Percentiles rank a stretch among this genome's conserved stretches.
Conservation (phyloP, 2,888 invertebrate genomes). For the Caenorhabditis sinica region DNA sequence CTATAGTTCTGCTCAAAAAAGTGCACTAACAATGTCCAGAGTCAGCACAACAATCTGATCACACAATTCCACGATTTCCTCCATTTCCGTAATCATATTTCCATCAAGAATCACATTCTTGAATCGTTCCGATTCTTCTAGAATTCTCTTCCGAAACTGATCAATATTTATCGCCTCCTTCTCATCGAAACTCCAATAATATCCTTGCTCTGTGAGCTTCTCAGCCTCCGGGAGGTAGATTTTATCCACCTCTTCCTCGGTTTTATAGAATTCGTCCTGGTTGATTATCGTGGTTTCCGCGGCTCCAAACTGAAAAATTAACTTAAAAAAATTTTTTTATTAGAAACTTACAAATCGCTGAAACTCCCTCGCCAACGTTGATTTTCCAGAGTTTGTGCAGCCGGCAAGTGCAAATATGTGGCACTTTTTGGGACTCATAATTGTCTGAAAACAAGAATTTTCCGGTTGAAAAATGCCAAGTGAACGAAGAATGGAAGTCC, state of each 20-base stretch:
- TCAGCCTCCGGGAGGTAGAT: slow-evolving; percentile 38
- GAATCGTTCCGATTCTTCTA: slow-evolving; percentile 27
- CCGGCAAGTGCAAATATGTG: slow-evolving; percentile 70
- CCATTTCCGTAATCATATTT: slow-evolving; percentile 81
- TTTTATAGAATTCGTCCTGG: slow-evolving; percentile 79
- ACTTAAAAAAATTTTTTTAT: neutral
- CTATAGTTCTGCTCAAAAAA: too few species aligned
- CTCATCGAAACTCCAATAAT: slow-evolving; percentile 68
- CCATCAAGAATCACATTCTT: slow-evolving; percentile 80
- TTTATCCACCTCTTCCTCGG: slow-evolving; percentile 72
- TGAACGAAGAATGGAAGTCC: neutral
- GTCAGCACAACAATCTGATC: slow-evolving; percentile 78
- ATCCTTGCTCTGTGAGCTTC: slow-evolving; percentile 44
- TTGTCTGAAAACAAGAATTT: slow-evolving; percentile 6
- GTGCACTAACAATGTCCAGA: slow-evolving; percentile 73
- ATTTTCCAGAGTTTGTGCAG: slow-evolving; percentile 82
- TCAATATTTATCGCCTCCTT: slow-evolving; percentile 52
- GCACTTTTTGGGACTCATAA: slow-evolving; percentile 15
- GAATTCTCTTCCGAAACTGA: slow-evolving; percentile 28
- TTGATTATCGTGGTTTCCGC: slow-evolving; percentile 67
- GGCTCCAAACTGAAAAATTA: slow-evolving; percentile 55
- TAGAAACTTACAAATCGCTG: slow-evolving; percentile 67
- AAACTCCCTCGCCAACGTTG: slow-evolving; percentile 76
- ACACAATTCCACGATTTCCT: slow-evolving; percentile 69
- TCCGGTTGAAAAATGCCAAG: neutral